Evolutionary conservation across 2,113 vertebrate species (phyloP).

Genomic region (Calypte anna): DNA sequence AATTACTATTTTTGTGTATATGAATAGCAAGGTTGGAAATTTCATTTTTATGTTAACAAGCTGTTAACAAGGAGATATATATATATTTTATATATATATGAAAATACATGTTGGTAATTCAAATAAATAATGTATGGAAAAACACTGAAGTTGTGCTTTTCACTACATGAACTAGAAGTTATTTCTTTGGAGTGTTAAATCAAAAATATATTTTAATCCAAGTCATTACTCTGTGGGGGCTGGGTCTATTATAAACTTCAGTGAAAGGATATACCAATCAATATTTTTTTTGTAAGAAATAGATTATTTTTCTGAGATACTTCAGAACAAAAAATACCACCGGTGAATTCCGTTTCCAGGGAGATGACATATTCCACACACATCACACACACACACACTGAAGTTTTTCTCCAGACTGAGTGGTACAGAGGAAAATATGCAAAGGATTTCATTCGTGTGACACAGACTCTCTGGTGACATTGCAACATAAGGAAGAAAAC

Average conservation of each 20-base stretch:
- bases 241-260: neutral
- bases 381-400: neutral
- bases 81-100: neutral
- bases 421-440: neutral
- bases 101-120: neutral
- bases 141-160: neutral
- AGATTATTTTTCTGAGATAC: neutral
- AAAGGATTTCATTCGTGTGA: neutral
- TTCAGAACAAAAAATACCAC: conserved; percentile 1
- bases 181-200: neutral
- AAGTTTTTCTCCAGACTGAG: neutral
- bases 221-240: neutral
- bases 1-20: neutral
- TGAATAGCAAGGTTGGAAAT: neutral
- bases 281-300: conserved; percentile 1
- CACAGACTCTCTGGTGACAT: neutral
- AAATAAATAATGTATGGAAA: neutral
- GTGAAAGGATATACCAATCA: neutral
- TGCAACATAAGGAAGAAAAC: neutral
- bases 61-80: neutral
- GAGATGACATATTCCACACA: neutral
- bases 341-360: conserved; percentile 4
- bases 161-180: neutral
- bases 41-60: conserved; percentile 11
- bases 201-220: neutral